Evolutionary conservation across 2,797 vertebrate species (phyloP).

Genomic region (Spea hammondii): DNA sequence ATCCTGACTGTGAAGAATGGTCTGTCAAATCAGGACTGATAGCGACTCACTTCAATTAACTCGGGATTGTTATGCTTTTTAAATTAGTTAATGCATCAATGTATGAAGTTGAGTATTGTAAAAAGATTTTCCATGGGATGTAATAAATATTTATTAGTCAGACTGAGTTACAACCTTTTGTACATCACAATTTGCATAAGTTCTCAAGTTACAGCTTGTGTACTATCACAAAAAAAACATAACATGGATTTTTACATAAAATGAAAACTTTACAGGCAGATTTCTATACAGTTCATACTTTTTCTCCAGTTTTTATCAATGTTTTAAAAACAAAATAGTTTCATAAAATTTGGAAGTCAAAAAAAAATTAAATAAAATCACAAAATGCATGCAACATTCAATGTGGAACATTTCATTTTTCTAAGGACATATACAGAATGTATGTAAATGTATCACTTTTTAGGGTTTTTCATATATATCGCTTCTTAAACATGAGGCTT

Average conservation of each 20-base stretch:
- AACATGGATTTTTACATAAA: constrained; percentile 90
- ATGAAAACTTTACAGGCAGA: constrained; percentile 96
- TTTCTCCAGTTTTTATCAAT: constrained; percentile 81
- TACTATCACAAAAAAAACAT: constrained; percentile 97
- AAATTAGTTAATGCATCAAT: too few species aligned
- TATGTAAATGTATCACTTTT: constrained; percentile 42
- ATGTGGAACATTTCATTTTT: constrained; percentile 85
- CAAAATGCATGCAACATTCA: constrained; percentile 93
- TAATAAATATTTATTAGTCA: constrained; percentile 95
- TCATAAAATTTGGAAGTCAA: constrained; percentile 77
- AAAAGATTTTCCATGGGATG: constrained; percentile 40
- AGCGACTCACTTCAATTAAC: too few species aligned
- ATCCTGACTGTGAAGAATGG: too few species aligned
- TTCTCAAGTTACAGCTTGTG: constrained; percentile 92
- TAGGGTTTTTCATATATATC: constrained; percentile 48
- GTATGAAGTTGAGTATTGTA: too few species aligned
- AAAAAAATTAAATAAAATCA: constrained; percentile 49
- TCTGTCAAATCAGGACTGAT: too few species aligned
- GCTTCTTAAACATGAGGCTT: constrained; percentile 63
- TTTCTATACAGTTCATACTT: constrained; percentile 82
- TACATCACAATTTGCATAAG: constrained; percentile 96
- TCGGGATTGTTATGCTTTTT: too few species aligned
- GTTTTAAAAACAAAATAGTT: constrained; percentile 70
- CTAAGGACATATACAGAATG: constrained; percentile 62
- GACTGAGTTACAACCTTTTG: constrained; percentile 85